These are phyloP conservation scores for Anorthoa munda DNA, from an alignment of 2,888 invertebrate genomes.

Conservation along the genomic window DNA sequence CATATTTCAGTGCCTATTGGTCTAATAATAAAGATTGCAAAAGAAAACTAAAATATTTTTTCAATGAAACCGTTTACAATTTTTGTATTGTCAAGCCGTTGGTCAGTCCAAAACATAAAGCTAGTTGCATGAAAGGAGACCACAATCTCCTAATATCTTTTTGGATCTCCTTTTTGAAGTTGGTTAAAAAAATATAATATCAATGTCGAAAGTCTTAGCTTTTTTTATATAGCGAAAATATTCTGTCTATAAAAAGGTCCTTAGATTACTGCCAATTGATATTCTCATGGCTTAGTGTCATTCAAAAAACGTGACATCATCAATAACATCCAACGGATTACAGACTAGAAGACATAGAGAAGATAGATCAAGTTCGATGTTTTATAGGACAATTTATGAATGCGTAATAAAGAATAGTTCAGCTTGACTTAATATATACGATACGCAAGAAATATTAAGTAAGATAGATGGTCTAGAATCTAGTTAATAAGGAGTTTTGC, in stretches of 20 bases:
- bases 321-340: slow-evolving; percentile 35
- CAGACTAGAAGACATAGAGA: slow-evolving; percentile 13
- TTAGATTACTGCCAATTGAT: slow-evolving; percentile 15
- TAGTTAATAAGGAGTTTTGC: slow-evolving; percentile 3
- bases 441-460: slow-evolving; percentile 24
- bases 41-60: too few relatives aligned
- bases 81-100: too few relatives aligned
- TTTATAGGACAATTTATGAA: slow-evolving; percentile 32
- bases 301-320: slow-evolving; percentile 30
- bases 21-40: not conserved
- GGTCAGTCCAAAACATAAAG: too few relatives aligned
- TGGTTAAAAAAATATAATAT: not conserved
- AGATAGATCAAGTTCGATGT: slow-evolving; percentile 28
- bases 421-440: slow-evolving; percentile 10
- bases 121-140: too few relatives aligned
- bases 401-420: slow-evolving; percentile 30
- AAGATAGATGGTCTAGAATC: slow-evolving; percentile 32
- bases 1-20: not conserved
- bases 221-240: not conserved
- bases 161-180: too few relatives aligned
- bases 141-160: too few relatives aligned
- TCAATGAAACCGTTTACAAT: too few relatives aligned
- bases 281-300: slow-evolving; percentile 22
- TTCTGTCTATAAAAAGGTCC: not conserved
- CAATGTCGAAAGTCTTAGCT: not conserved